Evolutionary conservation across 2,797 vertebrate genomes (phyloP), one percentile per base, ranked within the genome.

Genomic region (Hyperoplus immaculatus): DNA sequence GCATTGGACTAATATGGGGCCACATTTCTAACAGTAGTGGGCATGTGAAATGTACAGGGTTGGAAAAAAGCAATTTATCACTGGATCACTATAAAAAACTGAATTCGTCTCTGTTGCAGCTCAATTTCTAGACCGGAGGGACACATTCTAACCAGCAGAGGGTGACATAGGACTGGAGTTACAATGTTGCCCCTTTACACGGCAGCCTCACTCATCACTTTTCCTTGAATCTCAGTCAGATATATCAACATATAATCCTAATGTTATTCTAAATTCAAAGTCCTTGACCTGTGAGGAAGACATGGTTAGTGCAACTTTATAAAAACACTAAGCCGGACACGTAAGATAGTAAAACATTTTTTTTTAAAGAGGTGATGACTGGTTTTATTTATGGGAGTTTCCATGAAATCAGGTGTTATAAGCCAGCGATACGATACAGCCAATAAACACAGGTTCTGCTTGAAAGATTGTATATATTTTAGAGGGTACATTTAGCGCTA

Each of bases 81-180:
- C 2, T 49, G n/a, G 1, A 21, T n/a, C 12, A 12, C 12, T 15
- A 36, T 13, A 12, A 62, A 62, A 29, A 12, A 5, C 3, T 41
- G 6, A 0, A 4, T 1, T 13, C 3, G 2, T 29, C 29, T 41
- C 8, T 39, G 29, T 29, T 57, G 2, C n/a, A 56, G 18, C 18
- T 47, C 6, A 47, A 5, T 53, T 56, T 55, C 2, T 4, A 10
- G 46, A 62, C 63, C 69, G 51, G 10, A 79, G 43, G 2, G 49
- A 64, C 54, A 68, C 1, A 8, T 69, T 72, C 1, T 46, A 21
- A 15, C 77, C 94, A 92, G 81, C 76, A 95, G 95, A 89, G 92
- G 93, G 93, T 81, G 88, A 89, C 90, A 95, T 53, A 93, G 39
- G 47, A 85, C 83, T 69, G 50, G 29, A 4, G 16, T 80, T 78